phyloP scores from a whole-genome alignment of 2,888 invertebrate species.

The Lasiommata megera region DNA sequence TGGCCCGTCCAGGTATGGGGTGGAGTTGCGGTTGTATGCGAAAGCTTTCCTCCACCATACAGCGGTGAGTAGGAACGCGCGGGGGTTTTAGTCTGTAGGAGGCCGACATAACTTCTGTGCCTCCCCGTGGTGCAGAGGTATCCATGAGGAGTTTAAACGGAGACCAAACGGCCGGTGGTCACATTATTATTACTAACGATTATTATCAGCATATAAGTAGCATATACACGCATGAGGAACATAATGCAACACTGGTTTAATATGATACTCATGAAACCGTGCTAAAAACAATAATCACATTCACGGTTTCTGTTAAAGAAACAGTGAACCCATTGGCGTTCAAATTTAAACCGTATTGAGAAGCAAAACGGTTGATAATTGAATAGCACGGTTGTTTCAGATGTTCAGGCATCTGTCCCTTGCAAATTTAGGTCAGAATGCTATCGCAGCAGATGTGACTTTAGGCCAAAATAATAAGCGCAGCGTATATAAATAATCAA shows the following conservation, averaged over 20 bases:
- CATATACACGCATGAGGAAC: too few species aligned
- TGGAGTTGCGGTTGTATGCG: too few species aligned
- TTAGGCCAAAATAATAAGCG: background rate
- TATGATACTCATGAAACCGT: background rate
- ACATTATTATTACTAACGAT: too few species aligned
- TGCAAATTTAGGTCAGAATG: constrained; percentile 25
- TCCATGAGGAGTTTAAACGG: too few species aligned
- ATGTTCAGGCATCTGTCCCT: constrained; percentile 16
- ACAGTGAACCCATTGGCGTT: background rate
- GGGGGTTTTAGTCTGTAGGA: too few species aligned
- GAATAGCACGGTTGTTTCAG: background rate
- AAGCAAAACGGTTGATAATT: background rate
- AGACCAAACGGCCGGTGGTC: too few species aligned
- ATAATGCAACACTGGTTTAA: background rate
- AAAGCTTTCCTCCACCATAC: too few species aligned
- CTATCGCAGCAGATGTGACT: constrained; percentile 23
- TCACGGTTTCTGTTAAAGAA: constrained; percentile 1
- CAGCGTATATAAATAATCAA: background rate
- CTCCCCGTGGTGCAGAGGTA: too few species aligned
- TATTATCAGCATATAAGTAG: too few species aligned
- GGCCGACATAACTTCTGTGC: too few species aligned
- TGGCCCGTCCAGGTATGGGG: too few species aligned
- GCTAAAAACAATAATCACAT: constrained; percentile 3
- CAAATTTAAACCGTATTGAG: background rate
- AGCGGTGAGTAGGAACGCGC: too few species aligned